Percentiles rank a stretch among this genome's conserved stretches.
These are phyloP conservation scores for Eudemis profundana DNA, from an alignment of 2,888 invertebrate genomes.

Conservation along the genomic window DNA sequence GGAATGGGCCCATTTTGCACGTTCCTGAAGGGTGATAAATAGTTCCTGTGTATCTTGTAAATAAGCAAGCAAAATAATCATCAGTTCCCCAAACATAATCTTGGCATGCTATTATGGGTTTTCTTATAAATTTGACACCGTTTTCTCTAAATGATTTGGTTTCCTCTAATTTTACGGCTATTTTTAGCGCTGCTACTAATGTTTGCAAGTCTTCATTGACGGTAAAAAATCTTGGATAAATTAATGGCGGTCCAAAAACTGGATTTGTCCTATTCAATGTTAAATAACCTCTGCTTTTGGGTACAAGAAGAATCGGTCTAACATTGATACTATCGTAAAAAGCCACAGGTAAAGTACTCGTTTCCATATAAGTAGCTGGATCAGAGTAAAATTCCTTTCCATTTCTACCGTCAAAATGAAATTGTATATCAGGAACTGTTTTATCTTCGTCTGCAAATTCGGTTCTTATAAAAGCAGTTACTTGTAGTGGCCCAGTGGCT, in stretches of 20 bases:
- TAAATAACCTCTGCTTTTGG: conserved; percentile 86
- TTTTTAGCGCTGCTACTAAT: conserved; percentile 86
- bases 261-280: conserved; percentile 88
- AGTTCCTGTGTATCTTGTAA: conserved; percentile 84
- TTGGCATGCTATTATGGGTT: conserved; percentile 84
- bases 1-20: conserved; percentile 71
- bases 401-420: conserved; percentile 85
- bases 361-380: conserved; percentile 78
- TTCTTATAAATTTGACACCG: conserved; percentile 82
- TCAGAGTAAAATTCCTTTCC: conserved; percentile 83
- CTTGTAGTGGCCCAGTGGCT: conserved; percentile 82
- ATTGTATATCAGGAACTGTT: conserved; percentile 88
- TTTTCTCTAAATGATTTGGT: conserved; percentile 83
- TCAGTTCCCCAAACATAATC: conserved; percentile 83
- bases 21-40: conserved; percentile 81
- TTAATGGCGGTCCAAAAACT: conserved; percentile 87
- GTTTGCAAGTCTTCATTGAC: conserved; percentile 86
- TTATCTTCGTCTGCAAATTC: conserved; percentile 77
- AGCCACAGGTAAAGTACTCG: conserved; percentile 79
- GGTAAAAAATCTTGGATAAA: conserved; percentile 88
- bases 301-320: conserved; percentile 86
- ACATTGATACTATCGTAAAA: conserved; percentile 87
- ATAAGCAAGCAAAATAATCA: conserved; percentile 88
- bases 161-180: conserved; percentile 81
- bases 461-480: conserved; percentile 86